Conservation (phyloP, 2,113 vertebrate species). For the Charina bottae region DNA sequence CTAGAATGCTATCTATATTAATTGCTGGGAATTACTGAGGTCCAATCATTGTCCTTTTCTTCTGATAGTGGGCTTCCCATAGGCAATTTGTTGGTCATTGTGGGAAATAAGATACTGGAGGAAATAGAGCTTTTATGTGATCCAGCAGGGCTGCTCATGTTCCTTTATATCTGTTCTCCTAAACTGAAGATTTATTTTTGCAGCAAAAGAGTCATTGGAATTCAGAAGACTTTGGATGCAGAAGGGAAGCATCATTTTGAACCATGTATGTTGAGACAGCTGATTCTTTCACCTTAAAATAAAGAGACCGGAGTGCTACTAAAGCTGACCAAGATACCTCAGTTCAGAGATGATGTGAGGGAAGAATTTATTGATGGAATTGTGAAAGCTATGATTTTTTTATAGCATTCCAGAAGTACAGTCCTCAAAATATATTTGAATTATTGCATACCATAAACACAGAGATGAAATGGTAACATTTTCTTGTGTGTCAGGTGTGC, state of each 20-base stretch:
- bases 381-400: not conserved
- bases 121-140: not conserved
- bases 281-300: not conserved
- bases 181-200: slow-evolving; percentile 1
- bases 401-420: not conserved
- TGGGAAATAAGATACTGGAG: not conserved
- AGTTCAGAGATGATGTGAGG: not conserved
- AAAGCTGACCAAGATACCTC: not conserved
- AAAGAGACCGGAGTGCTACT: not conserved
- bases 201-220: not conserved
- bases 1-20: not conserved
- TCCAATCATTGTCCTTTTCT: not conserved
- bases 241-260: not conserved
- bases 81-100: not conserved
- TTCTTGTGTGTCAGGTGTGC: not conserved
- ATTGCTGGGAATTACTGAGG: not conserved
- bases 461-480: not conserved
- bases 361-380: not conserved
- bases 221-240: not conserved
- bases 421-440: not conserved
- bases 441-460: not conserved
- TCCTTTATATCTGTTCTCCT: not conserved
- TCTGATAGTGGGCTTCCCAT: not conserved
- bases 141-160: not conserved
- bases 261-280: not conserved